Evolutionary conservation across 2,888 invertebrate genomes (phyloP), one percentile per base, ranked within the genome.

Genomic region (Drepanosiphum platanoidis): DNA sequence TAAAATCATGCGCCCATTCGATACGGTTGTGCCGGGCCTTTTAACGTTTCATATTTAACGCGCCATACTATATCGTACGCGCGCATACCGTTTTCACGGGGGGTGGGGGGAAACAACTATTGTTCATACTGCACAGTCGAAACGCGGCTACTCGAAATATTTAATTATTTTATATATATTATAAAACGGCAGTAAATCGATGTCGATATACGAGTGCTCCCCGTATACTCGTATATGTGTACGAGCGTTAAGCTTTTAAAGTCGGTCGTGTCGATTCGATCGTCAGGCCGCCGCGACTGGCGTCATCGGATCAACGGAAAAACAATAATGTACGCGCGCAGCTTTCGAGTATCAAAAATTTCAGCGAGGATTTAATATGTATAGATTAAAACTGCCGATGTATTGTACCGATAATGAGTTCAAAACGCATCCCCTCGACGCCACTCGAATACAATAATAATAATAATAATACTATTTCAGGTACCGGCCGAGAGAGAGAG

Each of bases 371-470:
- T 64, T 64, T n/a, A n/a, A n/a, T n/a, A n/a, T n/a, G n/a, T n/a
- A 64, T 27, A 64, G 34, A 68, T 68, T 34, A 68, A 68, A 68
- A 68, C 32, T 68, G 34, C 68, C n/a, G n/a, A n/a, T n/a, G n/a
- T n/a, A 68, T 15, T 34, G 8, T 68, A 34, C 34, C 34, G 64
- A 68, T 68, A 34, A 68, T 68, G 68, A 68, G 18, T 18, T 22
- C 7, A 34, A 32, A 68, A 68, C 22, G 68, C 32, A 64, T 64
- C 68, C 68, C 68, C 68, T 68, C 68, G 68, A 68, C 68, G 68
- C 68, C 68, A 68, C 68, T 68, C 8, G 68, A 66, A 68, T 22
- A 68, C 34, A 52, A 52, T 22, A 27, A 27, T 61, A 27, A 61
- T 61, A 61, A n/a, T 61, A 64, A 11, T 61, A 11, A 64, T 30